Evolutionary conservation across 2,113 vertebrate species (phyloP), one percentile per base, ranked within the genome.

Genomic region (Colius striatus): DNA sequence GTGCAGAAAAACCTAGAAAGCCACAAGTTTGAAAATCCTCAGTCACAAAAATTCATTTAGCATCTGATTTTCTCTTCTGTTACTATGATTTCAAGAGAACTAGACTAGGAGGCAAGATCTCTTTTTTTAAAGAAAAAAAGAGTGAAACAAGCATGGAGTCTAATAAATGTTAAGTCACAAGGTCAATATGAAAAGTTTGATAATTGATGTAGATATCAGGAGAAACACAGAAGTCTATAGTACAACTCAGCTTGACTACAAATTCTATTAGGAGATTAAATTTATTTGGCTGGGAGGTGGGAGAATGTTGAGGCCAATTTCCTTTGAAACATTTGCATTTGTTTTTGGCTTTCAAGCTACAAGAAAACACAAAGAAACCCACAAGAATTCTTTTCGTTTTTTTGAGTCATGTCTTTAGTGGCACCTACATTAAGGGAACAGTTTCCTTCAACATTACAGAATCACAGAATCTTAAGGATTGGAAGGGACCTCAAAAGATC

Each of bases 61-160:
- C 30, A 32, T 76, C 32, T 45, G 22, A 30, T 23, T 50, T 79
- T 50, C 34, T 43, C 16, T 68, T 47, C 58, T n/a, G 19, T 27
- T 43, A 34, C 16, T 26, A 20, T 2, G 2, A 16, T 47, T 50
- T 84, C 30, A 71, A 63, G 36, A 81, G 20, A 36, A 61, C 26
- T 23, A 50, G 17, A 6, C 16, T 25, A 20, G 10, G 30, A 81
- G 5, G 9, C 2, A 17, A 57, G 8, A 2, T 45, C 3, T 58
- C 15, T 9, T 26, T 70, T 58, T 55, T 29, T 38, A 51, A 5
- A 47, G 48, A 41, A 5, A 17, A 72, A 10, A 60, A 73, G 9
- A n/a, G 19, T 29, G 2, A 0, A 1, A 25, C 30, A 68, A 54
- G 2, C 50, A 79, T 6, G 5, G 11, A 72, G 8, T 5, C 20